Conservation (phyloP, 2,888 invertebrate genomes). For the Liposcelis brunnea region DNA sequence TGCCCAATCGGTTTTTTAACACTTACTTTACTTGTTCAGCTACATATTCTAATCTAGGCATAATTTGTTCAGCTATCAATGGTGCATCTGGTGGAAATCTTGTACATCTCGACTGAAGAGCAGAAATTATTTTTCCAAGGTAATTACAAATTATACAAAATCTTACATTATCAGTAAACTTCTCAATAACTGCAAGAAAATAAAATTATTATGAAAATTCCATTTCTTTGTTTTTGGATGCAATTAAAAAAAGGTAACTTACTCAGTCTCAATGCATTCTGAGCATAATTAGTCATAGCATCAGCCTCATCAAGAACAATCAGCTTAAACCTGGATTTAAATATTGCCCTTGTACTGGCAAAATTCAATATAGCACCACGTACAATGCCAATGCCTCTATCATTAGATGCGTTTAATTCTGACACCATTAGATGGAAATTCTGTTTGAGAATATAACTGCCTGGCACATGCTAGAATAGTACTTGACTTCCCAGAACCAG, state of each 20-base stretch:
- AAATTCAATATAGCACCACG: constrained; percentile 83
- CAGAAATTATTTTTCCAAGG: constrained; percentile 94
- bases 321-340: constrained; percentile 82
- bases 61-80: constrained; percentile 58
- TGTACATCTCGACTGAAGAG: constrained; percentile 94
- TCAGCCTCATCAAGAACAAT: constrained; percentile 98
- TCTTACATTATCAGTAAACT: constrained; percentile 93
- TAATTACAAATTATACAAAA: constrained; percentile 99
- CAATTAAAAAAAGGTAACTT: too few relatives aligned
- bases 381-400: constrained; percentile 90
- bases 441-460: constrained; percentile 73
- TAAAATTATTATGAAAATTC: too few relatives aligned
- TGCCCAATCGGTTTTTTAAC: too few relatives aligned
- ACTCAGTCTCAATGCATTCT: too few relatives aligned
- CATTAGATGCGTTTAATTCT: constrained; percentile 95
- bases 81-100: constrained; percentile 93
- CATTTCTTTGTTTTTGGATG: too few relatives aligned
- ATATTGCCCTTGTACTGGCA: constrained; percentile 87
- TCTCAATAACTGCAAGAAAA: constrained; percentile 75
- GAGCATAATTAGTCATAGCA: constrained; percentile 99
- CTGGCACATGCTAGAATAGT: too few relatives aligned
- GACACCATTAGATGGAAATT: constrained; percentile 90
- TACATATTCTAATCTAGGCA: too few relatives aligned
- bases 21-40: too few relatives aligned
- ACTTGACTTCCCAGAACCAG: too few relatives aligned